These are phyloP conservation scores for Mus pahari DNA, from an alignment of 2,113 vertebrate genomes.

Conservation along the genomic window DNA sequence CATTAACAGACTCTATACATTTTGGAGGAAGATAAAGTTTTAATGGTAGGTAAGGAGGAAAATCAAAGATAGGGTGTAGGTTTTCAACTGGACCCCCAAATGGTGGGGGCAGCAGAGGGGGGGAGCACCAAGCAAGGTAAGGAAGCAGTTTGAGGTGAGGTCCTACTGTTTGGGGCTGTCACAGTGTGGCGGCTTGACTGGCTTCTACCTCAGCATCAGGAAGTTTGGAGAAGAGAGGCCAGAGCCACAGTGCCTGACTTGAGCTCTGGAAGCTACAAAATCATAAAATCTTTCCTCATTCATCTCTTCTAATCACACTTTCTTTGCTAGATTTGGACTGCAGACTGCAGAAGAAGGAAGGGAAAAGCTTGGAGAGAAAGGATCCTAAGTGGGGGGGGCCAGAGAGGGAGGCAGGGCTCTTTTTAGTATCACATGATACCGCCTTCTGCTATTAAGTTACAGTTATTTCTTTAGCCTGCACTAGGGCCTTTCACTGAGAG, in stretches of 20 bases:
- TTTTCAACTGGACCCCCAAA: slow-evolving; percentile 42
- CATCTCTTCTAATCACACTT: background rate
- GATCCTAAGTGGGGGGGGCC: background rate
- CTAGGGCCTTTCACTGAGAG: background rate
- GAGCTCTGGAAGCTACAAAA: background rate
- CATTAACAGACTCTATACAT: background rate
- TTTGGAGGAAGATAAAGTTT: background rate
- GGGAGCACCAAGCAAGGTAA: background rate
- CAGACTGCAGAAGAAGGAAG: background rate
- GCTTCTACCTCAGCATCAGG: background rate
- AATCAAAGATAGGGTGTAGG: background rate
- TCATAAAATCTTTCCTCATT: background rate
- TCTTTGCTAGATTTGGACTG: background rate
- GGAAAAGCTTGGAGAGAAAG: background rate
- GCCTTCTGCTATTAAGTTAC: background rate
- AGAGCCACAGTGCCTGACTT: background rate
- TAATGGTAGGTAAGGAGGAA: background rate
- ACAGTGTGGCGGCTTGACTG: background rate
- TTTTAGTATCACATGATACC: background rate
- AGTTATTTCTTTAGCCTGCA: background rate
- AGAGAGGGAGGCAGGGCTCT: background rate
- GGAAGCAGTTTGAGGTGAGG: background rate
- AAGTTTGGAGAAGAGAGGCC: background rate
- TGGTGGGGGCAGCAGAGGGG: background rate
- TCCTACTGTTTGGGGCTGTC: background rate